Conservation (phyloP, 2,888 invertebrate genomes). For the Artemia sp. region DNA sequence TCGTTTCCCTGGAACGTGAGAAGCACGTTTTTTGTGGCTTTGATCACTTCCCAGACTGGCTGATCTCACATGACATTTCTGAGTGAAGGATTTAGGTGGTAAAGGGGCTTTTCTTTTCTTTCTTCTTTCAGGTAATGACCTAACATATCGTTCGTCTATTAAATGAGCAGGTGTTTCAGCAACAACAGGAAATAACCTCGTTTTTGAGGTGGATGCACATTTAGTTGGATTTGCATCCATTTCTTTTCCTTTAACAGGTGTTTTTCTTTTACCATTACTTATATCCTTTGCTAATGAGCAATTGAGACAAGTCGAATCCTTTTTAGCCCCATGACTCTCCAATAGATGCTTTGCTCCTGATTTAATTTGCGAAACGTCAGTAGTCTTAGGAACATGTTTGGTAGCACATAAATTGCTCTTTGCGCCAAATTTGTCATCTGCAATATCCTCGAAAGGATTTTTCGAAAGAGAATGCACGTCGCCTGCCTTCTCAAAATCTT, state of each 20-base stretch:
- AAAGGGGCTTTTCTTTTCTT: background rate
- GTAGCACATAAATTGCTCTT: background rate
- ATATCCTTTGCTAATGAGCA: background rate
- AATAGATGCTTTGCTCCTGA: background rate
- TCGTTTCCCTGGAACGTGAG: background rate
- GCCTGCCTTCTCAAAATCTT: background rate
- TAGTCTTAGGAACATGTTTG: conserved; percentile 4
- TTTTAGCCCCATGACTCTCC: background rate
- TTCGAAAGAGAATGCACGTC: background rate
- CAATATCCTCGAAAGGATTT: background rate
- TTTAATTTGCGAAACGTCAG: background rate
- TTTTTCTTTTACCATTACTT: background rate
- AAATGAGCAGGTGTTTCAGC: background rate
- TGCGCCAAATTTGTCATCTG: background rate
- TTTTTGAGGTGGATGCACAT: too few species aligned
- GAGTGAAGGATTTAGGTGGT: background rate
- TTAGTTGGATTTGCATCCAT: background rate
- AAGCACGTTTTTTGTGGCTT: background rate
- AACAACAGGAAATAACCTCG: background rate
- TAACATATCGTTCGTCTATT: background rate
- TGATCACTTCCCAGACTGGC: background rate
- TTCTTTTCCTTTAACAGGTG: background rate
- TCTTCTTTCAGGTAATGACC: background rate
- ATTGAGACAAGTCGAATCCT: background rate
- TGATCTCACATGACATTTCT: background rate